Conservation (phyloP, 2,797 vertebrate species). For the Sphenopsis melanotis region DNA sequence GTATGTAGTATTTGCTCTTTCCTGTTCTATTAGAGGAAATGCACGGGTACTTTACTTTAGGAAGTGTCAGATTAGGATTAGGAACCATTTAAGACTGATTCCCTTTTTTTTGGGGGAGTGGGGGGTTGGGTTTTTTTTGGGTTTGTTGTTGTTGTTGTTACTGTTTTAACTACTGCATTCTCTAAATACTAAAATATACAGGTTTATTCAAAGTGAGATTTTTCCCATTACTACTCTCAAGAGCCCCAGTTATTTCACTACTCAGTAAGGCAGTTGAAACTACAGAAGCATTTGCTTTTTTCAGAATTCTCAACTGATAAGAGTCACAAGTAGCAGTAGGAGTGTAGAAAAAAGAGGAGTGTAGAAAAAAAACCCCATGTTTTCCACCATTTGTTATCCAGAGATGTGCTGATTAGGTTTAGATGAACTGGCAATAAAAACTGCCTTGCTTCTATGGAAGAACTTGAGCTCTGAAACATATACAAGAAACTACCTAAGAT, state of each 20-base stretch:
- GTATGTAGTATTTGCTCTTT: neutral
- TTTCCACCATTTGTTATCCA: neutral
- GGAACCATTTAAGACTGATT: neutral
- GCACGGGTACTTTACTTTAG: neutral
- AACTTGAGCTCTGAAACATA: neutral
- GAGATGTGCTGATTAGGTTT: neutral
- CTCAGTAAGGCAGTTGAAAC: neutral
- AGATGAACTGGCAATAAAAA: neutral
- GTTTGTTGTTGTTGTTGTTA: neutral
- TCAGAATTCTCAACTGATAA: neutral
- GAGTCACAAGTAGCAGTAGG: neutral
- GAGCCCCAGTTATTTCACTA: neutral
- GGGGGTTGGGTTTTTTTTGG: no score
- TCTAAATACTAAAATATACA: neutral
- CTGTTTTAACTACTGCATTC: neutral
- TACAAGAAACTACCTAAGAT: neutral
- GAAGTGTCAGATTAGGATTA: neutral
- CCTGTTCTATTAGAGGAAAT: neutral
- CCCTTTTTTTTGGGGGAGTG: neutral
- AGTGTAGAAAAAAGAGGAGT: neutral
- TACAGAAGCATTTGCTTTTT: neutral
- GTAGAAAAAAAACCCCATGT: accelerated
- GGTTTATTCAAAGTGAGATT: neutral
- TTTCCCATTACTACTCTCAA: neutral
- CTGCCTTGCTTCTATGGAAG: neutral